Percentiles rank a stretch among this genome's conserved stretches.
Evolutionary conservation across 2,797 vertebrate species (phyloP).

Genomic region (Phataginus tetradactyla): DNA sequence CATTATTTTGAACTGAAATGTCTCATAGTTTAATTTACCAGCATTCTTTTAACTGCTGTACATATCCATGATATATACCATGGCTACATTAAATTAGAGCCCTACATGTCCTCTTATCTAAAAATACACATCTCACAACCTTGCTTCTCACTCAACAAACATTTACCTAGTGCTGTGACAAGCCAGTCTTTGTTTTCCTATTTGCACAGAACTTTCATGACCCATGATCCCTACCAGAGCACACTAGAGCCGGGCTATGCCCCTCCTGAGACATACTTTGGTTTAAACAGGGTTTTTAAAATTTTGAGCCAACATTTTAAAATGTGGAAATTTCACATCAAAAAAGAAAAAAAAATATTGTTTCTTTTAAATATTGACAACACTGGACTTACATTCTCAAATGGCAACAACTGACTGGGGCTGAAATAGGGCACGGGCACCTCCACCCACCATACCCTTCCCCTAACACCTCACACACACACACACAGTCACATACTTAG

Average conservation of each 20-base stretch:
- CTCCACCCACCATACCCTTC: background rate
- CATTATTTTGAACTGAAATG: background rate
- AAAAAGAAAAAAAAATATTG: background rate
- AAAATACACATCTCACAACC: background rate
- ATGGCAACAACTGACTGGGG: background rate
- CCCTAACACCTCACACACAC: fast-evolving
- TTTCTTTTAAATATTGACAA: background rate
- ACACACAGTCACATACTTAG: background rate
- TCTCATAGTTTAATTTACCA: background rate
- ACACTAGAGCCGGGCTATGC: background rate
- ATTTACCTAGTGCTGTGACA: background rate
- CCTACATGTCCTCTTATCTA: background rate
- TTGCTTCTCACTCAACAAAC: background rate
- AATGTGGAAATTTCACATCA: background rate
- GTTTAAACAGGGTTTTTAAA: background rate
- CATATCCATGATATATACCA: background rate
- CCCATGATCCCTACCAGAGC: background rate
- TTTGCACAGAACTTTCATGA: background rate
- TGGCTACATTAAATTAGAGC: background rate
- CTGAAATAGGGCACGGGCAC: background rate
- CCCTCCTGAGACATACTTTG: background rate
- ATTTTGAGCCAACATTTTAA: background rate
- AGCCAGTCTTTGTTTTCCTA: background rate
- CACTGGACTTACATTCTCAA: background rate
- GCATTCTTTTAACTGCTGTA: background rate